Evolutionary conservation across 2,797 vertebrate species (phyloP).

Genomic region (Rhynchotus rufescens): DNA sequence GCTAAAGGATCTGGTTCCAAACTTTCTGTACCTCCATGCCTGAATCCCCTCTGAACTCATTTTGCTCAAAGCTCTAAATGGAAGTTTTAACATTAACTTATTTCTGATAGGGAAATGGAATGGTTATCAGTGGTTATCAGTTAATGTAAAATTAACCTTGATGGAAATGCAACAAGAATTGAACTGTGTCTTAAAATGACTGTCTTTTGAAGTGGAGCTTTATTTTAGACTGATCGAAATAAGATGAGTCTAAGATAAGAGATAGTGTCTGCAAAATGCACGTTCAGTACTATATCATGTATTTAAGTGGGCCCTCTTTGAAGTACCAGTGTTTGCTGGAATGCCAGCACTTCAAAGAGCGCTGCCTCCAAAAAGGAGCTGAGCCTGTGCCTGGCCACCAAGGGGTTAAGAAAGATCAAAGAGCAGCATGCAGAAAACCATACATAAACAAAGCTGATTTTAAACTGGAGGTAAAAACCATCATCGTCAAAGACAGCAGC

Average conservation of each 20-base stretch:
- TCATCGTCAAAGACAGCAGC: not conserved
- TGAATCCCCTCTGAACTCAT: not conserved
- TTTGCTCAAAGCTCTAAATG: not conserved
- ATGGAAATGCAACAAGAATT: not conserved
- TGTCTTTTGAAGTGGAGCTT: not conserved
- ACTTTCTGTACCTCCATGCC: not conserved
- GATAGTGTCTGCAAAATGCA: not conserved
- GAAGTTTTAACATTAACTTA: not conserved
- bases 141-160: not conserved
- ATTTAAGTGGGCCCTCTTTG: conserved; percentile 28
- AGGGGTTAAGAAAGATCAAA: conserved; percentile 70
- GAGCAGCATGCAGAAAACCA: conserved; percentile 6
- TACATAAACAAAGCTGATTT: conserved; percentile 41
- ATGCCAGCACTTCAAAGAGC: conserved; percentile 64
- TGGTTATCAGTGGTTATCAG: not conserved
- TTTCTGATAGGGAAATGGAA: not conserved
- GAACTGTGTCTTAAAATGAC: not conserved
- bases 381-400: not conserved
- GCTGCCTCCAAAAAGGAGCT: not conserved
- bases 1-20: not conserved
- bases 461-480: conserved; percentile 28
- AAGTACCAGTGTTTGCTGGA: not conserved
- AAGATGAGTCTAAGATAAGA: conserved; percentile 7
- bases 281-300: not conserved
- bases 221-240: not conserved